These are phyloP conservation scores for Girardinichthys multiradiatus DNA, from an alignment of 2,113 vertebrate species.

Conservation along the genomic window DNA sequence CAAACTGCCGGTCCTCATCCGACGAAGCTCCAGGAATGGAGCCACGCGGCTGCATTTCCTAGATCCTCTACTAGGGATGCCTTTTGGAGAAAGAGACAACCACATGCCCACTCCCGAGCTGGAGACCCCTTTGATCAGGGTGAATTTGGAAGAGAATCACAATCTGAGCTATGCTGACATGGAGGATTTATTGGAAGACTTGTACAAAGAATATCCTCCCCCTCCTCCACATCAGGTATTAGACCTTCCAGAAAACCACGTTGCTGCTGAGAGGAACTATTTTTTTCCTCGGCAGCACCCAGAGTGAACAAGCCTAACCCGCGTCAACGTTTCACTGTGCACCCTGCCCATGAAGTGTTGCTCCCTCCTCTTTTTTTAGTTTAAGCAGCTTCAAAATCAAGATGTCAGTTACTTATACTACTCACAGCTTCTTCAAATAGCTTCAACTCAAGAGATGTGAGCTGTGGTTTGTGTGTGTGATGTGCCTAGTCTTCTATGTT, in stretches of 20 bases:
- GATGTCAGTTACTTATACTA: conserved; percentile 35
- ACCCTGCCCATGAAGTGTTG: neutral
- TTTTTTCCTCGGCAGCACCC: conserved; percentile 10
- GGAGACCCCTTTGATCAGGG: conserved; percentile 75
- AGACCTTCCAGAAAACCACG: conserved; percentile 15
- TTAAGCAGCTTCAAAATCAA: conserved; percentile 44
- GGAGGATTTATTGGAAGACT: conserved; percentile 88
- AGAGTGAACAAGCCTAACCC: conserved; percentile 3
- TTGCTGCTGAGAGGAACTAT: neutral
- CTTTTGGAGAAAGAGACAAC: conserved; percentile 33
- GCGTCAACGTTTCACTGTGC: conserved; percentile 23
- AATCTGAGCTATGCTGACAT: conserved; percentile 80
- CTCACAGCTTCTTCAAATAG: conserved; percentile 22
- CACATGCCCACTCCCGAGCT: conserved; percentile 54
- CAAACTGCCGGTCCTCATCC: conserved; percentile 86
- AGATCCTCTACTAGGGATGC: conserved; percentile 42
- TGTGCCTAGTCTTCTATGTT: conserved; percentile 7
- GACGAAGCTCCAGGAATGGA: conserved; percentile 64
- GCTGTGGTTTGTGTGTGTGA: conserved; percentile 15
- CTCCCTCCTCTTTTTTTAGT: conserved; percentile 11
- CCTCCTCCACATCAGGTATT: conserved; percentile 87
- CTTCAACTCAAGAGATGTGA: conserved; percentile 26
- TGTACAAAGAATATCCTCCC: conserved; percentile 88
- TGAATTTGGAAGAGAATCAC: conserved; percentile 64
- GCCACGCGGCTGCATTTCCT: conserved; percentile 64